Percentiles rank a stretch among this genome's conserved stretches.
Evolutionary conservation across 2,113 vertebrate genomes (phyloP).

Genomic region (Epinephelus moara): DNA sequence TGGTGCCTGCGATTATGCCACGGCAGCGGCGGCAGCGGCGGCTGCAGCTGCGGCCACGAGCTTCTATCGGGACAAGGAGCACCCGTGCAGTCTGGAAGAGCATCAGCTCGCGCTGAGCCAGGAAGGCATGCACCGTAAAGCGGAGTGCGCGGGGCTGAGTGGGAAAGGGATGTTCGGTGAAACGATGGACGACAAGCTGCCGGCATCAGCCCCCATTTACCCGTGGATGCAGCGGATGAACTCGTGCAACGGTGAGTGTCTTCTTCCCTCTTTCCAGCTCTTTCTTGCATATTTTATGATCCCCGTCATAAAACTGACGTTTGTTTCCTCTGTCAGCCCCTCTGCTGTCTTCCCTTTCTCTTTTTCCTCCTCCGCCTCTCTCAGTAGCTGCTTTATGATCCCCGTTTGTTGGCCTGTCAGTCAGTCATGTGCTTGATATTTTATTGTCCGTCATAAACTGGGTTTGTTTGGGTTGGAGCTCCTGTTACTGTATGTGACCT

Average conservation of each 20-base stretch:
- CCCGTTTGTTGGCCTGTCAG: slow-evolving; percentile 70
- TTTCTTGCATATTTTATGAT: slow-evolving; percentile 68
- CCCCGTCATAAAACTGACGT: slow-evolving; percentile 73
- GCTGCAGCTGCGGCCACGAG: slow-evolving; percentile 77
- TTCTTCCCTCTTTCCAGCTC: slow-evolving; percentile 39
- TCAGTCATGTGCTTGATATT: slow-evolving; percentile 68
- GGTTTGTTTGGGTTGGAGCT: slow-evolving; percentile 72
- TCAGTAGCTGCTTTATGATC: slow-evolving; percentile 61
- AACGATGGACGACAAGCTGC: slow-evolving; percentile 91
- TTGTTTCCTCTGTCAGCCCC: slow-evolving; percentile 65
- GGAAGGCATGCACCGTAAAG: slow-evolving; percentile 89
- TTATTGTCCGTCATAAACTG: slow-evolving; percentile 79
- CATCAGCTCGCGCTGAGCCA: slow-evolving; percentile 86
- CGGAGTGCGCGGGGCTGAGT: slow-evolving; percentile 90
- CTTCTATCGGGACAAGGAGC: slow-evolving; percentile 94
- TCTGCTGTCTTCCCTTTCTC: slow-evolving; percentile 7
- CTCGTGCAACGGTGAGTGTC: slow-evolving; percentile 95
- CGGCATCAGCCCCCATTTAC: slow-evolving; percentile 87
- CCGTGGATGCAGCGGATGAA: slow-evolving; percentile 97
- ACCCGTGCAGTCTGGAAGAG: slow-evolving; percentile 86
- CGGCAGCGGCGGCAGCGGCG: slow-evolving; percentile 80
- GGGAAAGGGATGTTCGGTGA: slow-evolving; percentile 91
- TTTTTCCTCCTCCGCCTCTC: slow-evolving; percentile 42
- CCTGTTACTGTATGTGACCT: slow-evolving; percentile 74
- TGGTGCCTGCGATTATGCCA: slow-evolving; percentile 91